phyloP scores from a whole-genome alignment of 2,113 vertebrate genomes.

The Plectropomus leopardus region DNA sequence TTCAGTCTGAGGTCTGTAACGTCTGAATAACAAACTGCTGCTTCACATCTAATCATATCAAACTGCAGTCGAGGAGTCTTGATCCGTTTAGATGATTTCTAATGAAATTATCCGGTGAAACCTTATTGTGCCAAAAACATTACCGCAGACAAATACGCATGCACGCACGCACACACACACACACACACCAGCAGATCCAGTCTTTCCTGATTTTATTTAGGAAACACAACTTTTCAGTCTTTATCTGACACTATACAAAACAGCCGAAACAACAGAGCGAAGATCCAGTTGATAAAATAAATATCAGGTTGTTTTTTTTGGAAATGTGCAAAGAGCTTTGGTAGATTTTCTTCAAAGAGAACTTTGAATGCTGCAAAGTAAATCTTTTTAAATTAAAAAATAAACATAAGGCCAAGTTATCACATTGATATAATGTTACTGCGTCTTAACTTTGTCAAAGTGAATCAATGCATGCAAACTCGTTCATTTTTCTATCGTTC shows the following conservation, averaged over 20 bases:
- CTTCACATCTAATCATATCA: conserved; percentile 38
- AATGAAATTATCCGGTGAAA: conserved; percentile 39
- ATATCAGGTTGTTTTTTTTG: no score
- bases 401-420: no score
- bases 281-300: no score
- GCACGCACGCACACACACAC: background rate
- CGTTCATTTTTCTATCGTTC: no score
- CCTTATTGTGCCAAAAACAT: conserved; percentile 15
- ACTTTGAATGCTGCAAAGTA: no score
- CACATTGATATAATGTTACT: background rate
- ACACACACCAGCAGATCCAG: background rate
- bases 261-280: no score
- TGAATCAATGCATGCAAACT: background rate
- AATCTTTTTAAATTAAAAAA: no score
- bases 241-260: no score
- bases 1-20: background rate
- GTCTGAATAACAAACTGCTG: conserved; percentile 36
- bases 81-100: conserved; percentile 15
- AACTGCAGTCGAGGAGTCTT: conserved; percentile 17
- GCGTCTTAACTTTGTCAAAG: background rate
- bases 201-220: no score
- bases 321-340: no score
- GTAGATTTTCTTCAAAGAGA: no score
- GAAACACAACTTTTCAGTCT: no score
- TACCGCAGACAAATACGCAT: background rate